phyloP scores from a whole-genome alignment of 2,113 vertebrate genomes.

The Bubo scandiacus region DNA sequence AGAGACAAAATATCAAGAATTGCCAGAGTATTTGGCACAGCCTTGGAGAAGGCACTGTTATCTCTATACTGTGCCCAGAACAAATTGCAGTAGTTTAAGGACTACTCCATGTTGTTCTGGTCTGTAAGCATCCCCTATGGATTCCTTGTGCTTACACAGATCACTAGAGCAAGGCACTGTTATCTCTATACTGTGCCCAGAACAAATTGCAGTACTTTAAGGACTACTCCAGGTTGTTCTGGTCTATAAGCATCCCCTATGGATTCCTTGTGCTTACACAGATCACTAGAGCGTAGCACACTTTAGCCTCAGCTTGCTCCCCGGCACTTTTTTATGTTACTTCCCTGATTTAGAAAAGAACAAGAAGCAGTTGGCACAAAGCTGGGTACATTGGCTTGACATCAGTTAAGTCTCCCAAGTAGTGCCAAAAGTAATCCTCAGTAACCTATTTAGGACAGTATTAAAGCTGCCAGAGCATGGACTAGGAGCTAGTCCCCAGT shows the following conservation, averaged over 20 bases:
- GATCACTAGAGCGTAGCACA: neutral
- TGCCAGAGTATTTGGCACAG: neutral
- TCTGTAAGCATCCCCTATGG: neutral
- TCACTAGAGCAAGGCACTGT: neutral
- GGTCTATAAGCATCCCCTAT: neutral
- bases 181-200: neutral
- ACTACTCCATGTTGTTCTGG: neutral
- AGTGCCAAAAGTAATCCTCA: slow-evolving; percentile 19
- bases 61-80: neutral
- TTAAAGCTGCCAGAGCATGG: neutral
- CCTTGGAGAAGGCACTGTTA: neutral
- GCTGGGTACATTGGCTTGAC: neutral
- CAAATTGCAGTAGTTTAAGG: neutral
- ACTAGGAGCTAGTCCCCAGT: neutral
- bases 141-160: neutral
- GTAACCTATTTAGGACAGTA: slow-evolving; percentile 7
- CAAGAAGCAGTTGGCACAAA: slow-evolving; percentile 18
- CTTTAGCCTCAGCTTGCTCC: neutral
- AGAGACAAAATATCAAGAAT: neutral
- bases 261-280: neutral
- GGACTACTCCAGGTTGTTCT: neutral
- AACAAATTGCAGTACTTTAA: neutral
- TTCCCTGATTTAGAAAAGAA: slow-evolving; percentile 9
- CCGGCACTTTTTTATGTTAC: neutral
- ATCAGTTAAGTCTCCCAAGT: slow-evolving; percentile 4